Conservation (phyloP, 2,888 invertebrate species). For the Drosophila niveifrons region DNA sequence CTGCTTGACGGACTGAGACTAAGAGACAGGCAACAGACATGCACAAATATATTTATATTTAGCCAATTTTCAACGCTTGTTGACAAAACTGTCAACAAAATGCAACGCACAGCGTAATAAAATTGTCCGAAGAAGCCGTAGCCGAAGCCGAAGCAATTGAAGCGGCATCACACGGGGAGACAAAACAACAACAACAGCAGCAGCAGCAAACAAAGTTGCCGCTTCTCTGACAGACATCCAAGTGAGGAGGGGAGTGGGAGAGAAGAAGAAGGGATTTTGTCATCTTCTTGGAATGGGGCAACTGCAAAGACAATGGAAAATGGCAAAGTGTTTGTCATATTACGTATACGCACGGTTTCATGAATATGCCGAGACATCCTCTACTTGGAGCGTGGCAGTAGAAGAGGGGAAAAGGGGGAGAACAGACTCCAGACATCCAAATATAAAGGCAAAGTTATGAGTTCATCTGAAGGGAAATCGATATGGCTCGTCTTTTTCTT, state of each 20-base stretch:
- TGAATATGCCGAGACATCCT: background rate
- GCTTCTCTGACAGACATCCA: slow-evolving; percentile 34
- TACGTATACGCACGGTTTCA: slow-evolving; percentile 67
- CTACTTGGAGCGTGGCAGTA: no score
- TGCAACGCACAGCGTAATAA: slow-evolving; percentile 81
- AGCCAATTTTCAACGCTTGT: slow-evolving; percentile 86
- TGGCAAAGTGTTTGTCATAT: slow-evolving; percentile 63
- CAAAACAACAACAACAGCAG: background rate
- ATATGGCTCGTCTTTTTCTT: background rate
- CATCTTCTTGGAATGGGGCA: no score
- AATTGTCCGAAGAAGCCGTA: slow-evolving; percentile 75
- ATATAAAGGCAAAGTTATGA: background rate
- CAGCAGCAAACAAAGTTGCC: slow-evolving; percentile 50
- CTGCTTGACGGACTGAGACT: slow-evolving; percentile 14
- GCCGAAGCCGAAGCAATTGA: slow-evolving; percentile 65
- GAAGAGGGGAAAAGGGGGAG: background rate
- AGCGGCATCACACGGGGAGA: slow-evolving; percentile 26
- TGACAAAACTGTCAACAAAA: slow-evolving; percentile 85
- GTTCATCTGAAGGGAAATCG: background rate
- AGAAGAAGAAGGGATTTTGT: background rate
- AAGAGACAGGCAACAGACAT: slow-evolving; percentile 61
- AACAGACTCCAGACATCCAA: slow-evolving; percentile 2
- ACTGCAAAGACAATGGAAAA: slow-evolving; percentile 17
- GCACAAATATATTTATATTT: slow-evolving; percentile 81
- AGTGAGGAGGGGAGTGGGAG: background rate